These are phyloP conservation scores for Serranochromis macrocephalus DNA, from an alignment of 2,113 vertebrate species.

Conservation along the genomic window DNA sequence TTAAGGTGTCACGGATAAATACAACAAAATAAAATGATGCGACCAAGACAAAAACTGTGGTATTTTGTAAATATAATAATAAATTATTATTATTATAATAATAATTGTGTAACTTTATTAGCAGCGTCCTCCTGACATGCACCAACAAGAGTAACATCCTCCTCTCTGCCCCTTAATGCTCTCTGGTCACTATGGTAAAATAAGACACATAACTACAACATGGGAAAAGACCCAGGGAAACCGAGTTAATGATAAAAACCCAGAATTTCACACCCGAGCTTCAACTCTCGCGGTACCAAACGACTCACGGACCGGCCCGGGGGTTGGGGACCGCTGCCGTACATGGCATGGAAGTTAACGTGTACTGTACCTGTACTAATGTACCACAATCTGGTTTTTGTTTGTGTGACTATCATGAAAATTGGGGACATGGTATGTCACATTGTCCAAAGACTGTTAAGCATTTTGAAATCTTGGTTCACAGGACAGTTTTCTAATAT, in stretches of 20 bases:
- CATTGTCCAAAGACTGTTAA: not conserved
- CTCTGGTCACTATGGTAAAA: not conserved
- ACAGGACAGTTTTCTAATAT: not conserved
- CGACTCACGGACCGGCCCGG: not conserved
- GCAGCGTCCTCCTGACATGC: not conserved
- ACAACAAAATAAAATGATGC: not conserved
- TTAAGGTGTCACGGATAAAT: not conserved
- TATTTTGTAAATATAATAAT: not conserved
- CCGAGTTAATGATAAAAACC: not conserved
- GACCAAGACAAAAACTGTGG: not conserved
- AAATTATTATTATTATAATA: not conserved
- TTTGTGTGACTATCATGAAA: not conserved
- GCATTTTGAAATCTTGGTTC: not conserved
- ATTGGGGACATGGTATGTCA: not conserved
- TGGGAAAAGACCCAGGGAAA: not conserved
- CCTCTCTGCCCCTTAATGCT: not conserved
- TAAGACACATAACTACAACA: not conserved
- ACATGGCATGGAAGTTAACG: not conserved
- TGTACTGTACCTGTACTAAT: not conserved
- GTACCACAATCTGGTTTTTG: not conserved
- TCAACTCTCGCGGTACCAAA: not conserved
- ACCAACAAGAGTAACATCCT: not conserved
- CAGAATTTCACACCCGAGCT: not conserved
- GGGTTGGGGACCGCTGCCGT: not conserved
- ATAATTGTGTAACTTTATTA: not conserved